A percentile compares a stretch with the other conserved stretches of the same genome.
Evolutionary conservation across 1,140 invertebrate species (phyloP).

Genomic region (Pogonomyrmex barbatus): DNA sequence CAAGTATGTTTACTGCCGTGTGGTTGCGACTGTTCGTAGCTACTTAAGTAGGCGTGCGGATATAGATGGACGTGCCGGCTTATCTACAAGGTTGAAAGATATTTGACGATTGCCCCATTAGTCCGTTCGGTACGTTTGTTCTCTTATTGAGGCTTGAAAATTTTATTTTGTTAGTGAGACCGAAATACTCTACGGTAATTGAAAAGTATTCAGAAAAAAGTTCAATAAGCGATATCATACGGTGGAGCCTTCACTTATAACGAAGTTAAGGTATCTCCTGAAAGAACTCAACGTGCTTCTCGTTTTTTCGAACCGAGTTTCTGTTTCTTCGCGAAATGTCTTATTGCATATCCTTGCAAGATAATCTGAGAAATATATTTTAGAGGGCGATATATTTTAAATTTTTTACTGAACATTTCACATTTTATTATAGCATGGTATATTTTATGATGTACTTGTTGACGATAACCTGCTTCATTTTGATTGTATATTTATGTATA

Average conservation of each 20-base stretch:
- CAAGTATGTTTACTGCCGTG: constrained; percentile 33
- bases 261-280: constrained; percentile 57
- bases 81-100: background rate
- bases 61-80: background rate
- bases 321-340: constrained; percentile 10
- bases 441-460: background rate
- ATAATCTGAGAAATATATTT: constrained; percentile 59
- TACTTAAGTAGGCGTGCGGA: constrained; percentile 34
- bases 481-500: background rate
- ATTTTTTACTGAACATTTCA: constrained; percentile 48
- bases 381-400: constrained; percentile 51
- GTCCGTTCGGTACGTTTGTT: background rate
- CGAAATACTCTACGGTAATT: constrained; percentile 16
- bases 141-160: background rate
- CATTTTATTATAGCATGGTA: constrained; percentile 12
- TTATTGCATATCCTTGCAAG: constrained; percentile 48
- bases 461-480: background rate
- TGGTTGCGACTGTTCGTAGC: constrained; percentile 22
- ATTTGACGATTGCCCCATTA: constrained; percentile 28
- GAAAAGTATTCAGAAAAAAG: constrained; percentile 44
- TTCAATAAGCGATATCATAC: constrained; percentile 57
- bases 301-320: background rate
- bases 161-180: background rate
- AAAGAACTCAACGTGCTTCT: constrained; percentile 29
- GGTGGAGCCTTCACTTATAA: constrained; percentile 54